Conservation (phyloP, 2,888 invertebrate genomes). For the Cylindroiulus punctatus region DNA sequence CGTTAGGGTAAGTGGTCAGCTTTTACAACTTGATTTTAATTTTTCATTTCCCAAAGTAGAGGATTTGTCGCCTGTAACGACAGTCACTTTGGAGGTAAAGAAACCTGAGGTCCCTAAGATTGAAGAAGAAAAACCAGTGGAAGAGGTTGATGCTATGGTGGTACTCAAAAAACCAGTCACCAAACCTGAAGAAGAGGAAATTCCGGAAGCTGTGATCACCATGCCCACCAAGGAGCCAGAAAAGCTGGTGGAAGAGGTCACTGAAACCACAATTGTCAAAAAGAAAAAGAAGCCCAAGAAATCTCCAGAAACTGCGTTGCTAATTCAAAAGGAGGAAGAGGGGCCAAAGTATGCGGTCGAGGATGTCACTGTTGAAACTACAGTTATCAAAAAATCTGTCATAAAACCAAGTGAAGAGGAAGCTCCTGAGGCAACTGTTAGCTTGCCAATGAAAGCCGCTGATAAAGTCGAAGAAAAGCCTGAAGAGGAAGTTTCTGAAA, state of each 20-base stretch:
- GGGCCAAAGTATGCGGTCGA: slow-evolving; percentile 48
- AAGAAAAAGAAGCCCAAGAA: slow-evolving; percentile 57
- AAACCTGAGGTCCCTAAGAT: neutral
- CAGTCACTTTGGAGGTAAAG: slow-evolving; percentile 63
- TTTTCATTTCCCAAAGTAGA: slow-evolving; percentile 21
- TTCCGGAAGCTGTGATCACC: slow-evolving; percentile 42
- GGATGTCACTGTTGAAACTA: slow-evolving; percentile 43
- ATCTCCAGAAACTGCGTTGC: slow-evolving; percentile 6
- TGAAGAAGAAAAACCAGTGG: slow-evolving; percentile 20
- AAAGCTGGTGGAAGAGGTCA: slow-evolving; percentile 51
- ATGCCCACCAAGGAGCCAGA: slow-evolving; percentile 40
- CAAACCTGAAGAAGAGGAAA: slow-evolving; percentile 47
- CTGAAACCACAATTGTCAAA: slow-evolving; percentile 52
- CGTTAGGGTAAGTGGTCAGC: neutral
- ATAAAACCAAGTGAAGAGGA: slow-evolving; percentile 55
- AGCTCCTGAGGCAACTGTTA: slow-evolving; percentile 50
- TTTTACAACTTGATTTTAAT: neutral
- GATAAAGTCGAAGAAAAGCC: slow-evolving; percentile 56
- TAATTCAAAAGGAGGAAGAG: slow-evolving; percentile 51
- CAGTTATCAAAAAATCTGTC: slow-evolving; percentile 53
- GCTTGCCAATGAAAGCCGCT: neutral
- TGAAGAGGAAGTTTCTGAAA: slow-evolving; percentile 53
- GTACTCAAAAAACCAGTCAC: neutral
- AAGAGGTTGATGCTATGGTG: slow-evolving; percentile 62
- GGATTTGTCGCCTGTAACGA: slow-evolving; percentile 22